Evolutionary conservation across 2,797 vertebrate genomes (phyloP).

Genomic region (Ctenopoma multispine): DNA sequence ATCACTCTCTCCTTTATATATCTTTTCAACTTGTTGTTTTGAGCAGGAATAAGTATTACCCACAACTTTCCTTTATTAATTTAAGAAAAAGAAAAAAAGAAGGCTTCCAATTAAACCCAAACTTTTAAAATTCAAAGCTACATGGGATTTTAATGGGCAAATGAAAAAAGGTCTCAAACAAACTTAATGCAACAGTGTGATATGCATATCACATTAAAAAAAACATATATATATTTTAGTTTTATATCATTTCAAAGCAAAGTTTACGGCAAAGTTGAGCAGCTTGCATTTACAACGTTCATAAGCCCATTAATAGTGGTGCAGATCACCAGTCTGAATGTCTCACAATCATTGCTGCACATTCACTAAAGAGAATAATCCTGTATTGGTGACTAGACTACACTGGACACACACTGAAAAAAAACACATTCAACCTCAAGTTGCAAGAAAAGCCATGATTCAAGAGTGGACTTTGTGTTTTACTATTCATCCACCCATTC

Average conservation of each 20-base stretch:
- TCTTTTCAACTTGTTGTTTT: constrained; percentile 3
- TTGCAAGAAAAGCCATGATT: constrained; percentile 17
- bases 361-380: constrained; percentile 38
- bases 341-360: neutral
- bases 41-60: constrained; percentile 9
- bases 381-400: constrained; percentile 71
- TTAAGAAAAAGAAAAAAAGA: constrained; percentile 28
- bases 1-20: neutral
- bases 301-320: neutral
- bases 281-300: constrained; percentile 1
- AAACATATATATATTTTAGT: no score
- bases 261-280: no score
- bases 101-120: neutral
- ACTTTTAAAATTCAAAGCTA: neutral
- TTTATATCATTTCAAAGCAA: no score
- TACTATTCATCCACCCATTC: neutral
- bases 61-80: neutral
- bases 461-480: neutral
- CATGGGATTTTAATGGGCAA: no score
- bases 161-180: no score
- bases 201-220: no score
- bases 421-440: constrained; percentile 47
- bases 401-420: constrained; percentile 71
- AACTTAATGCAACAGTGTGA: no score
- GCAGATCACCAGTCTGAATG: constrained; percentile 9